Conservation (phyloP, 1,140 invertebrate genomes). For the Mesaphorura yosii region DNA sequence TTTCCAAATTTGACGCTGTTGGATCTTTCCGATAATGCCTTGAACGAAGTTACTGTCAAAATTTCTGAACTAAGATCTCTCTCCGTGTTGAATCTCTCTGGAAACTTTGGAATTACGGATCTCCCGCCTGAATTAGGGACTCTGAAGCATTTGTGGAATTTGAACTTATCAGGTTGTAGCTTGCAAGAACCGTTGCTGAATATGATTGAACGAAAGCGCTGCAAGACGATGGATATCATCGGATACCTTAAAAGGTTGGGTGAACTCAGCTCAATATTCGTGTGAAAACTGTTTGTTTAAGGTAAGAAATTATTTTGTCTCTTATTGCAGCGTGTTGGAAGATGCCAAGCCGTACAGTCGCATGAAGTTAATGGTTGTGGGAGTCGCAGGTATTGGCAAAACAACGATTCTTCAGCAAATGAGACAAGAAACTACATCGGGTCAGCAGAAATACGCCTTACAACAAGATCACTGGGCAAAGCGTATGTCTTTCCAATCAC, state of each 20-base stretch:
- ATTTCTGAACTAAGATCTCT: conserved; percentile 77
- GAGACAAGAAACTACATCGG: conserved; percentile 55
- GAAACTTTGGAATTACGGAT: conserved; percentile 70
- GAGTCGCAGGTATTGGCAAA: conserved; percentile 81
- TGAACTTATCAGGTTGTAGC: conserved; percentile 81
- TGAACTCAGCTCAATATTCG: neutral
- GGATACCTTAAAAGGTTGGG: conserved; percentile 72
- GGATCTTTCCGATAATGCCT: conserved; percentile 79
- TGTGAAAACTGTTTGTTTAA: too few relatives aligned
- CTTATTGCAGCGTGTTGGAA: conserved; percentile 52
- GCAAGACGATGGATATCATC: conserved; percentile 92
- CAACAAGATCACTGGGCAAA: conserved; percentile 71
- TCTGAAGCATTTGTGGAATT: conserved; percentile 83
- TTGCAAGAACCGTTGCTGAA: conserved; percentile 78
- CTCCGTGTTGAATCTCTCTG: conserved; percentile 86
- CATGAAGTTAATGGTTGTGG: conserved; percentile 97
- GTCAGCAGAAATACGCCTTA: conserved; percentile 51
- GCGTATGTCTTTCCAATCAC: conserved; percentile 74
- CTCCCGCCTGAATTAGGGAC: conserved; percentile 91
- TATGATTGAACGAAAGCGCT: conserved; percentile 84
- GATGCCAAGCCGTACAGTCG: conserved; percentile 86
- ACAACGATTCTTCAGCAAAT: conserved; percentile 83
- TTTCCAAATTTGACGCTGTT: conserved; percentile 91
- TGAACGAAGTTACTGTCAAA: conserved; percentile 66
- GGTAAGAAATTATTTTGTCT: conserved; percentile 8